Evolutionary conservation across 2,888 invertebrate species (phyloP).

Genomic region (Spatulosminthurus flaviceps): DNA sequence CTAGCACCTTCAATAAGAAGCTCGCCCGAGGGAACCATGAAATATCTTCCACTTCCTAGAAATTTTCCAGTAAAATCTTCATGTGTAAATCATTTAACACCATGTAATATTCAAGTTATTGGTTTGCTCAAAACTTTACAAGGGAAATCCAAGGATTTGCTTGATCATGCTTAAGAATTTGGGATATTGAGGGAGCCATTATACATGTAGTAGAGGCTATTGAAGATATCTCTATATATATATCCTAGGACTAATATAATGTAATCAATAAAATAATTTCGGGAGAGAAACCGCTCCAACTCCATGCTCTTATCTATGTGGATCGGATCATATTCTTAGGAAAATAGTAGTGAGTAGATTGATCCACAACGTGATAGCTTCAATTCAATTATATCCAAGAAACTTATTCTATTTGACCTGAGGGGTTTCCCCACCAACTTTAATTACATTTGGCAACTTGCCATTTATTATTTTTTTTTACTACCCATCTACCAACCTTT

Average conservation of each 20-base stretch:
- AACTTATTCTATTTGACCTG: slow-evolving; percentile 18
- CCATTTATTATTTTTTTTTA: slow-evolving; percentile 18
- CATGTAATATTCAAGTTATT: slow-evolving; percentile 15
- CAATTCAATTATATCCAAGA: slow-evolving; percentile 13
- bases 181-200: no score
- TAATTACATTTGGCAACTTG: slow-evolving; percentile 11
- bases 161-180: neutral
- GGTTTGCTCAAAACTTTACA: no score
- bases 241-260: neutral
- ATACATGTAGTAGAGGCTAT: no score
- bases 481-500: slow-evolving; percentile 3
- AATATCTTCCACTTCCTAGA: slow-evolving; percentile 62
- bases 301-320: no score
- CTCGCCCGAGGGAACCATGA: slow-evolving; percentile 66
- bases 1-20: slow-evolving; percentile 66
- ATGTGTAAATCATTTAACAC: neutral
- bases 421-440: slow-evolving; percentile 12
- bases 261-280: slow-evolving; percentile 3
- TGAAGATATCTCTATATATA: no score
- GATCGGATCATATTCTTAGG: neutral
- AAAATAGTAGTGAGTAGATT: slow-evolving; percentile 1
- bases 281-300: neutral
- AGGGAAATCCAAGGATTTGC: neutral
- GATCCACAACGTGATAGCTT: slow-evolving; percentile 6
- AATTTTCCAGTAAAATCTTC: slow-evolving; percentile 35